phyloP scores from a whole-genome alignment of 2,113 vertebrate genomes.

The Sinocyclocheilus grahami region DNA sequence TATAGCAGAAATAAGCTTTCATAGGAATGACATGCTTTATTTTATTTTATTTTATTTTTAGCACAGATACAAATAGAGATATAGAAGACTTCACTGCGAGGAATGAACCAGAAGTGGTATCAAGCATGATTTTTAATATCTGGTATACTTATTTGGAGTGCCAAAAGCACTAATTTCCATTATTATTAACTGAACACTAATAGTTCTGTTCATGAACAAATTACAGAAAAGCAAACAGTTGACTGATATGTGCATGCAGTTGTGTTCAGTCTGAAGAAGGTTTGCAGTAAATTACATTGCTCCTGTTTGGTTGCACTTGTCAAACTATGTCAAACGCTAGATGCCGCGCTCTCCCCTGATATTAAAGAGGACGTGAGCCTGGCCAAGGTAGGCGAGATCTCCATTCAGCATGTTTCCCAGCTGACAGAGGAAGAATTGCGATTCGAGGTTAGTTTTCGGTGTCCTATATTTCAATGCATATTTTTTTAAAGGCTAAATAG shows the following conservation, averaged over 20 bases:
- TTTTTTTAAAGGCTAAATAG: not conserved
- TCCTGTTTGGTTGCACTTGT: not conserved
- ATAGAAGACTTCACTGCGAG: too few relatives aligned
- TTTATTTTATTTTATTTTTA: too few relatives aligned
- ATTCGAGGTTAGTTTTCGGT: conserved; percentile 5
- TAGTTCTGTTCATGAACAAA: not conserved
- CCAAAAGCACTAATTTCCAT: not conserved
- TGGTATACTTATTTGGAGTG: not conserved
- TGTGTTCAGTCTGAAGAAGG: not conserved
- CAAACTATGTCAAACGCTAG: conserved; percentile 28
- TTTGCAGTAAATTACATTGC: not conserved
- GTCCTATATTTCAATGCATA: not conserved
- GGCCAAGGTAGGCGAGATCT: not conserved
- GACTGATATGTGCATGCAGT: not conserved
- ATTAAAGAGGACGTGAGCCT: not conserved
- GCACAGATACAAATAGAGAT: too few relatives aligned
- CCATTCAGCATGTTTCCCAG: not conserved
- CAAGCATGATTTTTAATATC: not conserved
- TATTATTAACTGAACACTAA: not conserved
- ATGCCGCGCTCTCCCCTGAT: conserved; percentile 20
- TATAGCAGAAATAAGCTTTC: too few relatives aligned
- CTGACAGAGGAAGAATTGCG: conserved; percentile 7
- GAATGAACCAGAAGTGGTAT: too few relatives aligned
- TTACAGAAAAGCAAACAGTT: not conserved
- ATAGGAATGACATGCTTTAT: too few relatives aligned